Base-by-base conservation (phyloP, 2,113 vertebrate genomes). In the Atractosteus spatula region DNA sequence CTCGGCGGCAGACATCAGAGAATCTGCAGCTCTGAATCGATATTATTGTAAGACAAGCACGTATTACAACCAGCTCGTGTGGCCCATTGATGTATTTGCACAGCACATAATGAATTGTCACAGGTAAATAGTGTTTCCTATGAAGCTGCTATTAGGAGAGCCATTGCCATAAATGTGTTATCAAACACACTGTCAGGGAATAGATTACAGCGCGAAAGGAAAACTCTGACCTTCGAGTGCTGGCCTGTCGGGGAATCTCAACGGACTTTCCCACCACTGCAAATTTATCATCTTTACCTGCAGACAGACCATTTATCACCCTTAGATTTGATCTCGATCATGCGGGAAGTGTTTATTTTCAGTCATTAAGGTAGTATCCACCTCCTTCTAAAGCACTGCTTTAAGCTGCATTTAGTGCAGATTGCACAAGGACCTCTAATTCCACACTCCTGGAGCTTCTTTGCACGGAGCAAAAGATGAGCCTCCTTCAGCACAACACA, bases 261-360 rank as follows among this genome's bases (percentile, higher is more conserved):
- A 51, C 47, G 47, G 47, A 63, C 72, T 82, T 71, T 69, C 62
- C 66, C 62, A n/a, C 41, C 66, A 64, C 54, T 51, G 64, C 41
- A 73, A 73, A 85, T 82, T 85, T 83, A 82, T 85, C 83, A 85
- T 80, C 76, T 78, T 82, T 78, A 81, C 80, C 80, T 80, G 70
- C 71, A 68, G 74, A 70, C 69, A 68, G 78, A 76, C 79, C 78
- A 85, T 85, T 83, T 83, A 81, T 85, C 83, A 80, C 82, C 78
- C 81, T 80, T 80, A 85, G 78, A 83, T 80, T 74, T 44, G 66
- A 80, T 80, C 78, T 77, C 77, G 71, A 80, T 74, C 70, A 76
- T 75, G 74, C 66, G 75, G 81, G 71, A 85, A 85, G 75, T 80
- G 76, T 83, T 85, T 85, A 78, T 82, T 83, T 80, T 77, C 78